Percentiles rank a stretch among this genome's conserved stretches.
Evolutionary conservation across 2,113 vertebrate species (phyloP).

Genomic region (Diadophis punctatus): DNA sequence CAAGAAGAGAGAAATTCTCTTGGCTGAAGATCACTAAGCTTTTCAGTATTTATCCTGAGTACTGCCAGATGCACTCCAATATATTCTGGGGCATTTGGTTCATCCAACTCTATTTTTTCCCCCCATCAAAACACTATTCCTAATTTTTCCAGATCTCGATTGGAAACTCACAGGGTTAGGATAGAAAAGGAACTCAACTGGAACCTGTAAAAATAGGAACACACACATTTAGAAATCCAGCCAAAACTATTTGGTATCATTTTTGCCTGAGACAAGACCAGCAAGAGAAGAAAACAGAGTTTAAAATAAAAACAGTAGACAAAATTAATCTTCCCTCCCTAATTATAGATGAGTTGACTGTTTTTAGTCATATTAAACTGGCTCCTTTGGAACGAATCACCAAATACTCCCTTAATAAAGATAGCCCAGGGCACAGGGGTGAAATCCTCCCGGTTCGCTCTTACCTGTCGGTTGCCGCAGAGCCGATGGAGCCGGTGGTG

Average conservation of each 20-base stretch:
- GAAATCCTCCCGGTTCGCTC: too few relatives aligned
- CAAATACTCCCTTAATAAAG: fast-evolving
- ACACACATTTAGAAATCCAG: background rate
- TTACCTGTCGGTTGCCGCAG: too few relatives aligned
- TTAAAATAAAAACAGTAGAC: background rate
- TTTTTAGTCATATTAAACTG: background rate
- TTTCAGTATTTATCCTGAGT: background rate
- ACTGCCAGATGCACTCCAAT: background rate
- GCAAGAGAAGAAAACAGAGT: background rate
- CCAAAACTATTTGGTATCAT: background rate
- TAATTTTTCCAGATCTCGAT: background rate
- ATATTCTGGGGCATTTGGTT: background rate
- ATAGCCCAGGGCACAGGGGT: too few relatives aligned
- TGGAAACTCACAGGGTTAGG: background rate
- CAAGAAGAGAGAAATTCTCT: slow-evolving; percentile 27
- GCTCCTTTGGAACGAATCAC: background rate
- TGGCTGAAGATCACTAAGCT: slow-evolving; percentile 24
- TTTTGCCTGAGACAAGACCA: background rate
- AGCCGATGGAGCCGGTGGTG: too few relatives aligned
- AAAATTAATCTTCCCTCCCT: background rate
- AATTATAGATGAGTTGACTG: background rate
- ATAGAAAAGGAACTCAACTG: background rate
- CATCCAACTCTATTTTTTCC: background rate
- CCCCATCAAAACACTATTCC: background rate
- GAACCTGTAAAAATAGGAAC: background rate